Evolutionary conservation across 2,113 vertebrate species (phyloP), one percentile per base, ranked within the genome.

Genomic region (Strix uralensis): DNA sequence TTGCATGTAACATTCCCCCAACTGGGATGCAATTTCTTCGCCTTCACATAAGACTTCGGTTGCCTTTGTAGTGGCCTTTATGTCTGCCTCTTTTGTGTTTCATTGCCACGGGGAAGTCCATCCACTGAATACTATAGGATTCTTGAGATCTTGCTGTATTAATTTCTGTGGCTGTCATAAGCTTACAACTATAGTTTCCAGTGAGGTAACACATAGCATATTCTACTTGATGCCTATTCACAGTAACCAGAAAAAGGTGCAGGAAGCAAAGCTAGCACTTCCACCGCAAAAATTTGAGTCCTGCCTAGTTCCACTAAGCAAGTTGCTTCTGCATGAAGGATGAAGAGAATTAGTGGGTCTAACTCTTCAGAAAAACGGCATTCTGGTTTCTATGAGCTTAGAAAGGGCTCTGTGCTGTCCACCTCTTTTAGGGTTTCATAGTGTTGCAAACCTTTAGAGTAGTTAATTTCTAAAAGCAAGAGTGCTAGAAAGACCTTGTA

Each of bases 311-410:
- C 71, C 62, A 22, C 36, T 81, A 61, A 90, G 32, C 9, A n/a
- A 13, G 3, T 57, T 81, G 13, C 36, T 79, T 73, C 57, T 81
- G 8, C 21, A 15, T 49, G 21, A 46, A 9, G 4, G 29, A 40
- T 13, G 38, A 78, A 62, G 55, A 38, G 9, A 61, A 46, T 57
- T 11, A 42, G 4, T 16, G 78, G 8, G 9, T 29, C 12, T 3
- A 1, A 25, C 8, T 44, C 26, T 27, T 69, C 1, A 40, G 72
- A 82, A 86, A 54, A 13, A 2, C 0, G 1, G 1, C 17, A 3
- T 38, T 63, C 38, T 69, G 27, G 13, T 2, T 44, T 86, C 30
- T 25, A 27, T 49, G 40, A 81, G 5, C 21, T 86, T 29, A 42
- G 10, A 34, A 70, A 83, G 26, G 22, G 8, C 34, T 79, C 40